phyloP scores from a whole-genome alignment of 2,113 vertebrate species.

The Paracyprichromis sp. region DNA sequence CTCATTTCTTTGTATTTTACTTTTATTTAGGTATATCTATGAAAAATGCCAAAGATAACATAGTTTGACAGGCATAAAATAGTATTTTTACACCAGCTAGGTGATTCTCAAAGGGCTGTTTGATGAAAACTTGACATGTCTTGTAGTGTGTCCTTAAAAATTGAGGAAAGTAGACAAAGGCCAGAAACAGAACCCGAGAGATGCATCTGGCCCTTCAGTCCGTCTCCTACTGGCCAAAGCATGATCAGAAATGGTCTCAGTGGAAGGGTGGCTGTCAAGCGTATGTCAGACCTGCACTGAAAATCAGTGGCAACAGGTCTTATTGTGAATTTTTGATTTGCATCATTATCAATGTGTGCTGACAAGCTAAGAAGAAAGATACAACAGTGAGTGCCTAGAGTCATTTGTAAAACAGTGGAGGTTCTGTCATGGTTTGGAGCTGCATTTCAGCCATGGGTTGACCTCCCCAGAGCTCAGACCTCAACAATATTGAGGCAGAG shows the following conservation, averaged over 20 bases:
- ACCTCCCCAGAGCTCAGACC: not conserved
- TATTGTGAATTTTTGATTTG: not conserved
- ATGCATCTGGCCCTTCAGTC: not conserved
- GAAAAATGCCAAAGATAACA: not conserved
- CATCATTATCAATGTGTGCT: not conserved
- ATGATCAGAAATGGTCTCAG: not conserved
- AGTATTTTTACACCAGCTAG: not conserved
- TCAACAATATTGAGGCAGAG: not conserved
- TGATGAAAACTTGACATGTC: not conserved
- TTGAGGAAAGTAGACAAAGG: not conserved
- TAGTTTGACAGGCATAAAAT: not conserved
- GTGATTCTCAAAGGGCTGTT: not conserved
- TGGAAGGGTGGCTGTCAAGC: not conserved
- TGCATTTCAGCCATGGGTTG: not conserved
- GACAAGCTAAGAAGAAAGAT: not conserved
- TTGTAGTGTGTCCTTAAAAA: not conserved
- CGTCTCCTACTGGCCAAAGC: accelerated
- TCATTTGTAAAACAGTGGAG: not conserved
- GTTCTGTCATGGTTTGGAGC: not conserved
- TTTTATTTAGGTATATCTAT: not conserved
- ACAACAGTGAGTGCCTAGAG: not conserved
- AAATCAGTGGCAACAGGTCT: not conserved
- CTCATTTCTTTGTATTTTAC: not conserved
- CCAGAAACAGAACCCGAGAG: not conserved
- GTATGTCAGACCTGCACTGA: not conserved